Percentiles rank a stretch among this genome's conserved stretches.
phyloP scores from a whole-genome alignment of 2,888 invertebrate genomes.

The Liodrosophila aerea region DNA sequence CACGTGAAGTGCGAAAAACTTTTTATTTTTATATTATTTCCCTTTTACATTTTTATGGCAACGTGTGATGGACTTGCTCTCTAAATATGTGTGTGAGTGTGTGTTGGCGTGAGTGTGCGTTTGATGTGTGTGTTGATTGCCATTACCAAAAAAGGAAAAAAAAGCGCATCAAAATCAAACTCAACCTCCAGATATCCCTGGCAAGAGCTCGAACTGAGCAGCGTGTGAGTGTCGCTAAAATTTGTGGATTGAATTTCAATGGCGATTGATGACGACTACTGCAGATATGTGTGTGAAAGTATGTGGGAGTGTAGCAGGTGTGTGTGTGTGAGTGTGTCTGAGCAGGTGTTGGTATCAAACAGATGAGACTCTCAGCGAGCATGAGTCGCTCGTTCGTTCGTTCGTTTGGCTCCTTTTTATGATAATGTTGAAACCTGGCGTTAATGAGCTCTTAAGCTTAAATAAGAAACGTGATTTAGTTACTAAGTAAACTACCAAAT shows the following conservation, averaged over 20 bases:
- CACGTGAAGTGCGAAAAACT: constrained; percentile 79
- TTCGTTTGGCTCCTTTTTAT: constrained; percentile 63
- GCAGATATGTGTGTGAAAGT: constrained; percentile 16
- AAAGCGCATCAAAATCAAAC: constrained; percentile 49
- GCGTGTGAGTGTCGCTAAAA: constrained; percentile 61
- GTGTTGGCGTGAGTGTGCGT: constrained; percentile 19
- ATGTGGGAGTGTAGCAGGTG: constrained; percentile 18
- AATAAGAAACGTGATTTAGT: constrained; percentile 79
- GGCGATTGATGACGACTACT: constrained; percentile 71
- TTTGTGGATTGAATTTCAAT: constrained; percentile 78
- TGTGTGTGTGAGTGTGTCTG: constrained; percentile 16
- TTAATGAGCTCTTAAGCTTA: constrained; percentile 80
- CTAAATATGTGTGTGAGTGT: not conserved
- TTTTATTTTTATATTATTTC: constrained; percentile 77
- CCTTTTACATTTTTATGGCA: constrained; percentile 78
- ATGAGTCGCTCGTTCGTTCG: constrained; percentile 28
- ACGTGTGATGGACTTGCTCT: constrained; percentile 57
- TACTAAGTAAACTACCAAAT: constrained; percentile 75
- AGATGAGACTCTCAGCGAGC: no score
- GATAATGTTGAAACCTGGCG: constrained; percentile 73
- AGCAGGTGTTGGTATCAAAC: constrained; percentile 28
- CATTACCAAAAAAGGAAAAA: constrained; percentile 49
- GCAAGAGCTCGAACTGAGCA: constrained; percentile 8
- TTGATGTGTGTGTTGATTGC: constrained; percentile 66
- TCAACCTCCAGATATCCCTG: constrained; percentile 6